A percentile compares a stretch with the other conserved stretches of the same genome.
Evolutionary conservation across 2,888 invertebrate genomes (phyloP).

Genomic region (Trissonchulus sp.): DNA sequence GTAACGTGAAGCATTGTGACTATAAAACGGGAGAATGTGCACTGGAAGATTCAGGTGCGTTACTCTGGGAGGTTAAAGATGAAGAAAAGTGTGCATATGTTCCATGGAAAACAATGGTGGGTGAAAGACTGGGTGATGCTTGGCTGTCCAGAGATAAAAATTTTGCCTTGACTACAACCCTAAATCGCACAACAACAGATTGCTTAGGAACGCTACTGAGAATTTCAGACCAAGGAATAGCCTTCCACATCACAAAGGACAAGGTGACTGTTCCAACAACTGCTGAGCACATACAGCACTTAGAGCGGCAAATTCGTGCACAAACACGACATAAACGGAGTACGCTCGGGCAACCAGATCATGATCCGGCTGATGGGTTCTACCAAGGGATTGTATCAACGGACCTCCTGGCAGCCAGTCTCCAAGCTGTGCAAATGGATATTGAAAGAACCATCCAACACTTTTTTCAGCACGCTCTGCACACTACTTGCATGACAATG

Average conservation of each 20-base stretch:
- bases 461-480: background rate
- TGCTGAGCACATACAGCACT: no score
- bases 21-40: slow-evolving; percentile 5
- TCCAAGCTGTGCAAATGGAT: background rate
- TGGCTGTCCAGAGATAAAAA: background rate
- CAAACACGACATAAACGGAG: no score
- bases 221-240: background rate
- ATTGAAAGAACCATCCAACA: background rate
- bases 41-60: background rate
- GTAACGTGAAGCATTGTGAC: background rate
- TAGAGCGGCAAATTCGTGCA: no score
- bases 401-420: background rate
- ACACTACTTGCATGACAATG: background rate
- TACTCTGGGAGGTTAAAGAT: background rate
- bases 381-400: background rate
- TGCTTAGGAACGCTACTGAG: background rate
- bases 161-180: background rate
- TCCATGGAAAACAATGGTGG: background rate
- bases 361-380: background rate
- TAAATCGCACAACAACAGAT: background rate
- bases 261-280: no score
- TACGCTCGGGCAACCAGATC: no score
- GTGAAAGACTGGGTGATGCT: background rate
- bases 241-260: background rate
- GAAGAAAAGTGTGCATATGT: background rate